Percentiles rank a stretch among this genome's conserved stretches.
Conservation (phyloP, 2,797 vertebrate species). For the Fistularia commersonii region DNA sequence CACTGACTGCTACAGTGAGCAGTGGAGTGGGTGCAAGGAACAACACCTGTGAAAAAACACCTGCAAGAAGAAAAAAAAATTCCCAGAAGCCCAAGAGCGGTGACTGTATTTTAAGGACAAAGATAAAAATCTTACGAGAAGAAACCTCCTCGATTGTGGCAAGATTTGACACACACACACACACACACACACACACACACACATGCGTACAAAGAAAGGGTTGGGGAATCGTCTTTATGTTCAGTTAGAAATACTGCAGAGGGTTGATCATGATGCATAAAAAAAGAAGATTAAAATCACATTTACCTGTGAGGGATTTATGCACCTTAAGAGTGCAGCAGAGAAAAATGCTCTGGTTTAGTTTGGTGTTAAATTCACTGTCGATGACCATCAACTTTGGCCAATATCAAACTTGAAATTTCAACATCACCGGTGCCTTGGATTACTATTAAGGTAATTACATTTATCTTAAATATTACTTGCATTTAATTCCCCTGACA, state of each 20-base stretch:
- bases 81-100: conserved; percentile 11
- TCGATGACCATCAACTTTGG: no score
- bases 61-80: conserved; percentile 25
- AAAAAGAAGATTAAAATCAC: conserved; percentile 1
- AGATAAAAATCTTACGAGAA: conserved; percentile 16
- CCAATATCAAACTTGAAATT: no score
- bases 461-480: background rate
- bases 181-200: conserved; percentile 2
- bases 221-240: no score
- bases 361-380: no score
- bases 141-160: conserved; percentile 21
- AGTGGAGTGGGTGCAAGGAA: conserved; percentile 27
- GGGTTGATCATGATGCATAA: conserved; percentile 8
- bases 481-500: background rate
- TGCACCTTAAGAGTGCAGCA: no score
- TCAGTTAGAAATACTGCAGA: no score
- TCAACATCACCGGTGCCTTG: no score
- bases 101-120: conserved; percentile 27
- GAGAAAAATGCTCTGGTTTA: no score
- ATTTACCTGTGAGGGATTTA: background rate
- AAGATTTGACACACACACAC: background rate
- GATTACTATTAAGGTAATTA: no score
- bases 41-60: conserved; percentile 39
- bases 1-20: conserved; percentile 36
- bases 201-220: no score